A percentile compares a stretch with the other conserved stretches of the same genome.
Conservation (phyloP, 2,888 invertebrate species). For the Desoria tigrina region DNA sequence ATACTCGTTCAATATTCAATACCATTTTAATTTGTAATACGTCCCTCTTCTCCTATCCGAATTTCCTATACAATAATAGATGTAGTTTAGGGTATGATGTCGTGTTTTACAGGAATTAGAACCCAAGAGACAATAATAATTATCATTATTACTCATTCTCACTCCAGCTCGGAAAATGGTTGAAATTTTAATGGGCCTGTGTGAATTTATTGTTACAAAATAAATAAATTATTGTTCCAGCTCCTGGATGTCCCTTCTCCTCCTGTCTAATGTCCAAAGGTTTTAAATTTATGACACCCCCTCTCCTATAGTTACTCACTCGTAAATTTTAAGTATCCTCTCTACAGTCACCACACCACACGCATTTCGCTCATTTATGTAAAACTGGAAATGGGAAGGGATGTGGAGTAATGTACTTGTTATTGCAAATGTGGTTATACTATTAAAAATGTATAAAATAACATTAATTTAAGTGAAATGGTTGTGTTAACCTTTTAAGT, state of each 20-base stretch:
- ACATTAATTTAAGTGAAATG: too few relatives aligned
- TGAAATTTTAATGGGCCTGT: constrained; percentile 38
- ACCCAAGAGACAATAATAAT: constrained; percentile 15
- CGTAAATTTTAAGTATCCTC: constrained; percentile 21
- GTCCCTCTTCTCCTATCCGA: too few relatives aligned
- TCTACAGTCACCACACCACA: neutral
- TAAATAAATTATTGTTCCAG: constrained; percentile 20
- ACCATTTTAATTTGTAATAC: too few relatives aligned
- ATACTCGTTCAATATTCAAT: too few relatives aligned
- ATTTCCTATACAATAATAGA: too few relatives aligned
- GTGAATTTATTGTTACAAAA: constrained; percentile 35
- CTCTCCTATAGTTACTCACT: constrained; percentile 6
- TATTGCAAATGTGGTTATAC: too few relatives aligned
- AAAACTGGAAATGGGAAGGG: too few relatives aligned
- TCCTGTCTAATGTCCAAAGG: constrained; percentile 26
- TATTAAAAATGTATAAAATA: too few relatives aligned
- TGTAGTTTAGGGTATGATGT: constrained; percentile 3
- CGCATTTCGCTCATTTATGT: too few relatives aligned
- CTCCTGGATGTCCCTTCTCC: constrained; percentile 13
- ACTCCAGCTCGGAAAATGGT: constrained; percentile 8
- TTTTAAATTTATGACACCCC: constrained; percentile 20
- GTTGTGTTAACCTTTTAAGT: too few relatives aligned
- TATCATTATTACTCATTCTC: constrained; percentile 31
- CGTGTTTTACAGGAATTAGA: neutral
- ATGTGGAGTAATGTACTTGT: too few relatives aligned